Evolutionary conservation across 2,113 vertebrate species (phyloP).

Genomic region (Atrichornis clamosus): DNA sequence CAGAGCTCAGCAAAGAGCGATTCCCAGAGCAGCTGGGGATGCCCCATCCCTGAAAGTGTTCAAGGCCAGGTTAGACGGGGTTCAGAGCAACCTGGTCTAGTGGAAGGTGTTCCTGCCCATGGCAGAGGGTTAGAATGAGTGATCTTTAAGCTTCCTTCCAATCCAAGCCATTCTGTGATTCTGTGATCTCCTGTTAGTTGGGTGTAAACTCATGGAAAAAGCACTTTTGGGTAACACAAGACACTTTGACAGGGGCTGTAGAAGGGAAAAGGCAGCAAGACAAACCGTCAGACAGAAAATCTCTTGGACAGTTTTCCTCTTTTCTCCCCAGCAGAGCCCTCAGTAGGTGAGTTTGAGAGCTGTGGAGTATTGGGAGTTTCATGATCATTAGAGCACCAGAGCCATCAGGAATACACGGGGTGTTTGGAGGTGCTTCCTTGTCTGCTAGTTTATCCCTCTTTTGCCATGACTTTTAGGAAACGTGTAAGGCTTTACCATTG

Average conservation of each 20-base stretch:
- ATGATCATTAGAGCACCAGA: neutral
- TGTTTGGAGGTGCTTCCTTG: neutral
- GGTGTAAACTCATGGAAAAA: neutral
- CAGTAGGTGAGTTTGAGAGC: neutral
- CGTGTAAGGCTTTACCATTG: neutral
- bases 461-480: neutral
- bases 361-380: neutral
- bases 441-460: neutral
- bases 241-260: neutral
- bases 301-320: neutral
- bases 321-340: neutral
- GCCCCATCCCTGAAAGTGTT: neutral
- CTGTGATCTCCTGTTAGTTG: neutral
- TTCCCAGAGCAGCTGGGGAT: neutral
- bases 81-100: neutral
- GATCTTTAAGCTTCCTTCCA: neutral
- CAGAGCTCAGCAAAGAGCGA: neutral
- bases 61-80: accelerated
- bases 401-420: neutral
- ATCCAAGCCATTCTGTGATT: neutral
- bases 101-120: neutral
- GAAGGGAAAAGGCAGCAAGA: neutral
- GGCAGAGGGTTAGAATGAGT: neutral
- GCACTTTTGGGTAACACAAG: neutral
- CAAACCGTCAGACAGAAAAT: neutral